Evolutionary conservation across 2,888 invertebrate genomes (phyloP).

Genomic region (Calliphora vomitoria): DNA sequence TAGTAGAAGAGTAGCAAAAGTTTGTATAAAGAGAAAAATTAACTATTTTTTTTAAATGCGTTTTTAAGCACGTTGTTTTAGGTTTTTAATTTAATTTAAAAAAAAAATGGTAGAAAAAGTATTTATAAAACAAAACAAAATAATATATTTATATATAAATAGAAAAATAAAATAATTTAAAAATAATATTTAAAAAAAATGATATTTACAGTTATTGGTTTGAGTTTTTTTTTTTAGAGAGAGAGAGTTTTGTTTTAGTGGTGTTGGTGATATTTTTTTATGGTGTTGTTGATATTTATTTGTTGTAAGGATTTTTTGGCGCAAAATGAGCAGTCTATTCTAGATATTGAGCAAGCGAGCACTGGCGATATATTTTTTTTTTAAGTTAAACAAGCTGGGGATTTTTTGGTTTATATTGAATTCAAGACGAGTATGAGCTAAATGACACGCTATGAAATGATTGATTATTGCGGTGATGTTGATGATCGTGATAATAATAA

Average conservation of each 20-base stretch:
- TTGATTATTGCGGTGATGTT: constrained; percentile 43
- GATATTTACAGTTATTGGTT: constrained; percentile 82
- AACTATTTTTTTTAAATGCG: constrained; percentile 35
- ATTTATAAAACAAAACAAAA: constrained; percentile 72
- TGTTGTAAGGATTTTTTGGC: constrained; percentile 60
- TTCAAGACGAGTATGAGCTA: constrained; percentile 26
- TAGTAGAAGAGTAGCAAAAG: constrained; percentile 46
- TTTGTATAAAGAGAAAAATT: neutral
- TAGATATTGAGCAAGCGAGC: constrained; percentile 64
- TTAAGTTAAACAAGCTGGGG: constrained; percentile 57
- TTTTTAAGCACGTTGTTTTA: constrained; percentile 55
- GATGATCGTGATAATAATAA: constrained; percentile 32
- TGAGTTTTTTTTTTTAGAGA: constrained; percentile 76
- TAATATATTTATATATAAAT: constrained; percentile 38
- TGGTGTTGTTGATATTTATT: constrained; percentile 68
- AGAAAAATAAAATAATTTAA: constrained; percentile 56
- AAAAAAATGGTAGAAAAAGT: constrained; percentile 57
- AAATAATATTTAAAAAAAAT: constrained; percentile 62
- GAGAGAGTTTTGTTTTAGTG: constrained; percentile 74
- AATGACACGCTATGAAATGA: constrained; percentile 5
- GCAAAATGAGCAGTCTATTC: constrained; percentile 66
- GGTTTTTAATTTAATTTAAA: constrained; percentile 9
- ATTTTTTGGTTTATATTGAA: constrained; percentile 33
- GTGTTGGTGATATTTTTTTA: constrained; percentile 71
- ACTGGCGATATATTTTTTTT: constrained; percentile 26